Conservation (phyloP, 2,113 vertebrate genomes). For the Hemichromis elongatus region DNA sequence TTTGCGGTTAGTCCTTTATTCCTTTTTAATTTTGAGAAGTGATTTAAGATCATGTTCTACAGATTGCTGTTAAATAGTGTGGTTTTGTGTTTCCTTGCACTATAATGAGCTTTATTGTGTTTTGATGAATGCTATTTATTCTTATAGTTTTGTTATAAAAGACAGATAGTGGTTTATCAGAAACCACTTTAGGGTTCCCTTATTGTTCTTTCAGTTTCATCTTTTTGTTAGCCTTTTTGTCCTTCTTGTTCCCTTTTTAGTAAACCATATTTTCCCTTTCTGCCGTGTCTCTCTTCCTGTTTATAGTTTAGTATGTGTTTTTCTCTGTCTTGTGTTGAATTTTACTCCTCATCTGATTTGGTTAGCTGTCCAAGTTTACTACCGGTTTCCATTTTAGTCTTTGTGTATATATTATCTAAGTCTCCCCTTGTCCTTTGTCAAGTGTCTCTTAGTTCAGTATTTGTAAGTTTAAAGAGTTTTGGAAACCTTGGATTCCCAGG, state of each 20-base stretch:
- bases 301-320: background rate
- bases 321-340: background rate
- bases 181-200: background rate
- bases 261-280: background rate
- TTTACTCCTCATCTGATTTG: background rate
- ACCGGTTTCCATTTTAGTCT: background rate
- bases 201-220: background rate
- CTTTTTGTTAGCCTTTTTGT: background rate
- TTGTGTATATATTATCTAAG: background rate
- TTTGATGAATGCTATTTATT: background rate
- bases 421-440: background rate
- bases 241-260: background rate
- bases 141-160: background rate
- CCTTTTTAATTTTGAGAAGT: rapidly evolving
- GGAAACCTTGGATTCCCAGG: background rate
- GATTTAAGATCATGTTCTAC: background rate
- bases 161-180: background rate
- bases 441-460: background rate
- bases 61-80: background rate
- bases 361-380: background rate
- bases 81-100: background rate
- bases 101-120: background rate
- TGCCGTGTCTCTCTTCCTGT: background rate
- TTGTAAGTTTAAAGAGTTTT: background rate
- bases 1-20: rapidly evolving